phyloP scores from a whole-genome alignment of 2,888 invertebrate species.

The Macrophya alboannulata region DNA sequence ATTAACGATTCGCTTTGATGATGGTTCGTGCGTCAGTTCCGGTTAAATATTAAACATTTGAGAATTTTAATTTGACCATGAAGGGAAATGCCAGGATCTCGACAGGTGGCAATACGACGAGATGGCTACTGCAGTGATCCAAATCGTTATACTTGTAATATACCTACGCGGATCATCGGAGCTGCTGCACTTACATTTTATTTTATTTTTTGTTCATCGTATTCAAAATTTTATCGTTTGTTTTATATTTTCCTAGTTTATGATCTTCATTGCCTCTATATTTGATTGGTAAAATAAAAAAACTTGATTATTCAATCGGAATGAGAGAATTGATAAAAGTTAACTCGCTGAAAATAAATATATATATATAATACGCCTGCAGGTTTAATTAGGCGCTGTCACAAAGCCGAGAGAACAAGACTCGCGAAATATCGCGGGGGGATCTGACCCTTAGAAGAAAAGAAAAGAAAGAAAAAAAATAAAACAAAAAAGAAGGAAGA shows the following conservation, averaged over 20 bases:
- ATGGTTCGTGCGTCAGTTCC: slow-evolving; percentile 45
- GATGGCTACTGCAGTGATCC: slow-evolving; percentile 6
- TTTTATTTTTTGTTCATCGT: neutral
- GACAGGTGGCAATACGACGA: slow-evolving; percentile 37
- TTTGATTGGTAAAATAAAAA: neutral
- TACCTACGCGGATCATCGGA: neutral
- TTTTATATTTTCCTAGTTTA: neutral
- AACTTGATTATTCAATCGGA: neutral
- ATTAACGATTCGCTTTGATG: slow-evolving; percentile 46
- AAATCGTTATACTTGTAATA: slow-evolving; percentile 2
- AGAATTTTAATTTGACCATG: slow-evolving; percentile 18
- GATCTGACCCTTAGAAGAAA: slow-evolving; percentile 2
- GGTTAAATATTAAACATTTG: slow-evolving; percentile 48
- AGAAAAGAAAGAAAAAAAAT: neutral
- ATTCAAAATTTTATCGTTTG: neutral
- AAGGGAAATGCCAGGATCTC: slow-evolving; percentile 33
- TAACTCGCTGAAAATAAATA: neutral
- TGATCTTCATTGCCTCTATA: neutral
- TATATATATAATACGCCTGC: neutral
- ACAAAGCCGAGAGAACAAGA: slow-evolving; percentile 17
- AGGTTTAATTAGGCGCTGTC: slow-evolving; percentile 43
- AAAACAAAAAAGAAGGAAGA: neutral
- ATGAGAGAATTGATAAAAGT: slow-evolving; percentile 21
- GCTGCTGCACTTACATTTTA: neutral
- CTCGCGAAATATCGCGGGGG: neutral